phyloP scores from a whole-genome alignment of 2,113 vertebrate genomes.

The Oryzias melastigma region DNA sequence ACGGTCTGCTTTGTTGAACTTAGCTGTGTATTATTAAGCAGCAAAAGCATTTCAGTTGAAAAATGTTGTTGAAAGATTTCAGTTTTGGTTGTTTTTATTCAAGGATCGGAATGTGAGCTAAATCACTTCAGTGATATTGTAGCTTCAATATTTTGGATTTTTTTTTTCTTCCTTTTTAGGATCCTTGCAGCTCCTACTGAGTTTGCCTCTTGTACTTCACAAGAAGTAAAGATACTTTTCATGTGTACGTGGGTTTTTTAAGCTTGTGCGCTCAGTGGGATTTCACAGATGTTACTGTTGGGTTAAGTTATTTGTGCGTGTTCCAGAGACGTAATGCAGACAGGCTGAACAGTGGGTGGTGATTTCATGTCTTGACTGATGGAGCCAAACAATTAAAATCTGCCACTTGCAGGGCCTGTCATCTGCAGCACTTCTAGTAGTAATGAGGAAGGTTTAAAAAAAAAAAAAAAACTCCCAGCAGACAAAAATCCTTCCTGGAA shows the following conservation, averaged over 20 bases:
- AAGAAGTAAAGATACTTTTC: not conserved
- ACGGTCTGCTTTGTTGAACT: too few relatives aligned
- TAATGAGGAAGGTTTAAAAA: too few relatives aligned
- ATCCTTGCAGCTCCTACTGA: not conserved
- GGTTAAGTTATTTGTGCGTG: slow-evolving; percentile 19
- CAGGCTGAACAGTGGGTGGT: slow-evolving; percentile 22
- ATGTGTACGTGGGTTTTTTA: slow-evolving; percentile 1
- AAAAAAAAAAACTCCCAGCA: too few relatives aligned
- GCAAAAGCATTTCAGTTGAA: too few relatives aligned
- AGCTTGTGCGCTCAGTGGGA: not conserved
- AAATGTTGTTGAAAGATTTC: not conserved
- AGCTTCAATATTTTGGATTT: not conserved
- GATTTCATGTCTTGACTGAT: slow-evolving; percentile 36
- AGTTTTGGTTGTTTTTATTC: not conserved
- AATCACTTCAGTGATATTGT: slow-evolving; percentile 1
- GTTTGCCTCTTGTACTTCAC: not conserved
- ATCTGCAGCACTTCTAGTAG: slow-evolving; percentile 1
- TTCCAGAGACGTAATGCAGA: slow-evolving; percentile 12
- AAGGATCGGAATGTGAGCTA: not conserved
- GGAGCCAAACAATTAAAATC: slow-evolving; percentile 30
- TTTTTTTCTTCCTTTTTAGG: not conserved
- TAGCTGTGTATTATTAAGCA: too few relatives aligned
- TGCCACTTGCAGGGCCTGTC: slow-evolving; percentile 3
- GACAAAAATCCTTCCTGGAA: too few relatives aligned
- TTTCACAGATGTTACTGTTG: slow-evolving; percentile 6